phyloP scores from a whole-genome alignment of 2,797 vertebrate genomes.

The Masticophis lateralis region DNA sequence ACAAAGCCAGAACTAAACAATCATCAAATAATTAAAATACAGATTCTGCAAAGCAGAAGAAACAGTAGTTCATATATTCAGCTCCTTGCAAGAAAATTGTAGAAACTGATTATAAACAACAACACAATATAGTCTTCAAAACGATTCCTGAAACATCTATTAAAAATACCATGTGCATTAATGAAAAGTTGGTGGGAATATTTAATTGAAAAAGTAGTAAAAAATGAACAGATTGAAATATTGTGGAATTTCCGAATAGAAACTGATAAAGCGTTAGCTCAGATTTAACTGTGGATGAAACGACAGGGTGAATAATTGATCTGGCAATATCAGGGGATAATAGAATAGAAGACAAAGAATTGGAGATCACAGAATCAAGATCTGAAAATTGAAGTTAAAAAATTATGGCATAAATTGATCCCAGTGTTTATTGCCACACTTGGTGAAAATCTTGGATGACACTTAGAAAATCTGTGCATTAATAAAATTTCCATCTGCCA shows the following conservation, averaged over 20 bases:
- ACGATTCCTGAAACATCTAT: neutral
- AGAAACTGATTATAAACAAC: neutral
- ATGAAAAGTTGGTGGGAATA: neutral
- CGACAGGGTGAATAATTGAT: neutral
- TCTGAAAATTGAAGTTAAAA: neutral
- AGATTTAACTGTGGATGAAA: neutral
- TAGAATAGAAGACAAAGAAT: neutral
- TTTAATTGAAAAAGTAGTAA: neutral
- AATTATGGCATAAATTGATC: neutral
- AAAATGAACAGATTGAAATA: neutral
- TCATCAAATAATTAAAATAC: neutral
- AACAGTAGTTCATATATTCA: neutral
- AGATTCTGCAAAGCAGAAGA: neutral
- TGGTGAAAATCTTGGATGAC: neutral
- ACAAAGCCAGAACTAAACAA: neutral
- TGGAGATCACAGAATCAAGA: neutral
- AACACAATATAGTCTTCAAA: neutral
- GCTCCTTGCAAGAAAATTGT: neutral
- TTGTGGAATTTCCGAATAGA: neutral
- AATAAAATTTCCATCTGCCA: neutral
- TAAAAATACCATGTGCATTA: neutral
- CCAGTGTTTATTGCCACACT: neutral
- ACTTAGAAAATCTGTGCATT: neutral
- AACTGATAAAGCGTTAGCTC: neutral
- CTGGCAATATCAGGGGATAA: neutral